A percentile compares a stretch with the other conserved stretches of the same genome.
phyloP scores from a whole-genome alignment of 2,888 invertebrate species.

The Sphinx pinastri region DNA sequence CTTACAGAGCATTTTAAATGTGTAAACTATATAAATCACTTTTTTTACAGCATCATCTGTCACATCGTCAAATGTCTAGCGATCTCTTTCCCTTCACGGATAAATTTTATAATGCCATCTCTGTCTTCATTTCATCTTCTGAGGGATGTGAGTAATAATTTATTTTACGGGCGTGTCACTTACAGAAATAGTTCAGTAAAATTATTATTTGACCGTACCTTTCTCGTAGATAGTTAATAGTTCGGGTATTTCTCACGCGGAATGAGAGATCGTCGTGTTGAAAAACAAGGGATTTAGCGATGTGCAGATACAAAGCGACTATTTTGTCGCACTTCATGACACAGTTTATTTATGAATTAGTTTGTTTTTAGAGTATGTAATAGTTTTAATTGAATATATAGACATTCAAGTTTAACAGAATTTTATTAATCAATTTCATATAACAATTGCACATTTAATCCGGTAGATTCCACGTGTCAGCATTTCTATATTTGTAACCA shows the following conservation, averaged over 20 bases:
- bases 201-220: not conserved
- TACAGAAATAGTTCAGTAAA: slow-evolving; percentile 13
- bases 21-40: slow-evolving; percentile 35
- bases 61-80: not conserved
- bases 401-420: no score
- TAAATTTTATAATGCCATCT: not conserved
- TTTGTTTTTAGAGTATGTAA: no score
- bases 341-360: no score
- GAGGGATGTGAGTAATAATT: slow-evolving; percentile 14
- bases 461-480: no score
- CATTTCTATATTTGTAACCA: no score
- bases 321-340: no score
- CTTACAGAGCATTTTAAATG: slow-evolving; percentile 39
- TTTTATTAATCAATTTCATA: no score
- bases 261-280: not conserved
- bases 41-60: slow-evolving; percentile 18
- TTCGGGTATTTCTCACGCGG: not conserved
- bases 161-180: not conserved
- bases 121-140: not conserved
- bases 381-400: no score
- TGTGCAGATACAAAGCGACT: no score
- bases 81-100: not conserved
- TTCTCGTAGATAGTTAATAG: not conserved
- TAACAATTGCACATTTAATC: no score
- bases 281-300: no score